Conservation (phyloP, 1,140 invertebrate genomes). For the Tenebrio molitor region DNA sequence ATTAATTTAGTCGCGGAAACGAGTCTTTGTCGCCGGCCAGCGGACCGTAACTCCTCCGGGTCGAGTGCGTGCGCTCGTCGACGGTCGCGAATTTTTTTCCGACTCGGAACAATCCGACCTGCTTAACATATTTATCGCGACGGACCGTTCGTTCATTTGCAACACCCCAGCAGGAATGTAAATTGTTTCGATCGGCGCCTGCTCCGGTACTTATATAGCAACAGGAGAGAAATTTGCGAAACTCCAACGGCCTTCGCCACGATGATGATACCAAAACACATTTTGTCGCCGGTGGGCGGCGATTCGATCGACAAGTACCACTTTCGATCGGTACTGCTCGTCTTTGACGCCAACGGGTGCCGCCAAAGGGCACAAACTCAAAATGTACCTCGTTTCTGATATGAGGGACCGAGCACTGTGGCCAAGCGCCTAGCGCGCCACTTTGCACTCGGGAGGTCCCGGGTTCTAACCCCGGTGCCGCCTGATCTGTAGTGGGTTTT, state of each 20-base stretch:
- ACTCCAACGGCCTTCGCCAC: not conserved
- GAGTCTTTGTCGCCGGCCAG: conserved; percentile 41
- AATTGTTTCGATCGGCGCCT: not conserved
- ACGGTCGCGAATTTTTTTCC: not conserved
- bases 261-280: not conserved
- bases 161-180: conserved; percentile 7
- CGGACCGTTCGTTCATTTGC: not conserved
- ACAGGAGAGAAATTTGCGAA: conserved; percentile 1
- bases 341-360: too few species aligned
- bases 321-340: too few species aligned
- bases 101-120: not conserved
- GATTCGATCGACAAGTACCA: too few species aligned
- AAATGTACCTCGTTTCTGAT: too few species aligned
- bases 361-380: too few species aligned
- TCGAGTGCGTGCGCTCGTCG: not conserved
- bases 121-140: conserved; percentile 2
- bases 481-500: too few species aligned
- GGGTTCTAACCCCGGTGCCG: too few species aligned
- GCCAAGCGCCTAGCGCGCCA: too few species aligned
- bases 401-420: too few species aligned
- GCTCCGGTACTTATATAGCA: not conserved
- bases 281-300: not conserved
- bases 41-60: conserved; percentile 39
- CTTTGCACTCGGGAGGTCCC: too few species aligned
- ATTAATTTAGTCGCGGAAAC: conserved; percentile 47